phyloP scores from a whole-genome alignment of 2,888 invertebrate species.

The Serripes groenlandicus region DNA sequence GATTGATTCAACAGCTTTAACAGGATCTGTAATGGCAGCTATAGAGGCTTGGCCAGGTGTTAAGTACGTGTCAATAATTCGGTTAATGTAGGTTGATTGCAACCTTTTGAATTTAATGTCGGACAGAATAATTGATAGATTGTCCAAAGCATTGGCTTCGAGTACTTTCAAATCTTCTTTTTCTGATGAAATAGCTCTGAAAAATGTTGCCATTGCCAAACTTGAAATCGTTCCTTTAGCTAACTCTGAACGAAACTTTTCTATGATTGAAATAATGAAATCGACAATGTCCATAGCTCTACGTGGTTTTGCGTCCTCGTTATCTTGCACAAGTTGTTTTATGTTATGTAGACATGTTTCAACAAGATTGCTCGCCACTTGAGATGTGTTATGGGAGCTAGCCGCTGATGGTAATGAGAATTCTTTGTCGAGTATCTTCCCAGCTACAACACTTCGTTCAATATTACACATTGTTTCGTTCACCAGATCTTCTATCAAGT shows the following conservation, averaged over 20 bases:
- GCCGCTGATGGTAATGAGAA: slow-evolving; percentile 61
- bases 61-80: slow-evolving; percentile 58
- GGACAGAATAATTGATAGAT: slow-evolving; percentile 27
- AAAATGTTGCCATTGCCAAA: slow-evolving; percentile 65
- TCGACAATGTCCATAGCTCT: slow-evolving; percentile 41
- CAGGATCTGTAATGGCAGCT: slow-evolving; percentile 53
- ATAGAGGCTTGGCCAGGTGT: slow-evolving; percentile 15
- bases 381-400: slow-evolving; percentile 43
- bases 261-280: slow-evolving; percentile 54
- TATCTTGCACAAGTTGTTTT: slow-evolving; percentile 7
- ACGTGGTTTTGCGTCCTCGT: not conserved
- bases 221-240: slow-evolving; percentile 52
- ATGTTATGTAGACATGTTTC: slow-evolving; percentile 43
- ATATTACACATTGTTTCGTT: slow-evolving; percentile 66
- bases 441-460: slow-evolving; percentile 64
- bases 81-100: slow-evolving; percentile 45
- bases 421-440: slow-evolving; percentile 50
- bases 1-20: slow-evolving; percentile 63
- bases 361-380: slow-evolving; percentile 38
- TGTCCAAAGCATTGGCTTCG: slow-evolving; percentile 49
- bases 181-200: slow-evolving; percentile 44
- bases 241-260: slow-evolving; percentile 44
- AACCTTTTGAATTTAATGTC: slow-evolving; percentile 43
- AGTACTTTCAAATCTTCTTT: slow-evolving; percentile 39
- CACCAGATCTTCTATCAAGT: slow-evolving; percentile 62